These are phyloP conservation scores for Crotalus tigris DNA, from an alignment of 2,113 vertebrate genomes.

Conservation along the genomic window DNA sequence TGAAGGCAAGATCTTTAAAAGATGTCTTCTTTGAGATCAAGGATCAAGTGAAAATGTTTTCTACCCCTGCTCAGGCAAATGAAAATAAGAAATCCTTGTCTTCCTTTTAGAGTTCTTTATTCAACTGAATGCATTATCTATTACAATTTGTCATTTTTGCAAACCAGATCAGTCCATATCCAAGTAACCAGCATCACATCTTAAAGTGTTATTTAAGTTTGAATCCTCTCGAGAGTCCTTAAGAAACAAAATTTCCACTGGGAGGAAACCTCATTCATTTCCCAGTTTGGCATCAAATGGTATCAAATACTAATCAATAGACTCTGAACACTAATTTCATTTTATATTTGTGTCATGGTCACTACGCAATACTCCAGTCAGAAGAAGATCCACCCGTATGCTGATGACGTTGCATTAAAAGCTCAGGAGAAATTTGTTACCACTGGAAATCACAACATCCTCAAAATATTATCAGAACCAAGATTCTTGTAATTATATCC, in stretches of 20 bases:
- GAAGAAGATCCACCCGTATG: background rate
- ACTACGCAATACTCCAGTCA: background rate
- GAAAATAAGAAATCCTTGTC: background rate
- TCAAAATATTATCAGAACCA: background rate
- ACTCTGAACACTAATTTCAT: background rate
- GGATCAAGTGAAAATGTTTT: too few relatives aligned
- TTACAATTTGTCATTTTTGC: background rate
- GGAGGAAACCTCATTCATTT: background rate
- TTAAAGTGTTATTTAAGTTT: background rate
- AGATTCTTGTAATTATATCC: background rate
- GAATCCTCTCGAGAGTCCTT: background rate
- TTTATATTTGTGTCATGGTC: background rate
- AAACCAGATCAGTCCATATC: background rate
- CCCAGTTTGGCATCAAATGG: background rate
- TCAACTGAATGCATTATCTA: background rate
- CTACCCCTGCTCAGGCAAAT: background rate
- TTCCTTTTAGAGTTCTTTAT: background rate
- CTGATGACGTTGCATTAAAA: background rate
- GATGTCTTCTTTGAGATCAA: too few relatives aligned
- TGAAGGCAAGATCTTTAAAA: too few relatives aligned
- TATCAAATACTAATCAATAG: background rate
- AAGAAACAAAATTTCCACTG: background rate
- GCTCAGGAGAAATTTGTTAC: background rate
- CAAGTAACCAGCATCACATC: background rate
- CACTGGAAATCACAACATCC: background rate